Evolutionary conservation across 2,888 invertebrate species (phyloP).

Genomic region (Rosalia funebris): DNA sequence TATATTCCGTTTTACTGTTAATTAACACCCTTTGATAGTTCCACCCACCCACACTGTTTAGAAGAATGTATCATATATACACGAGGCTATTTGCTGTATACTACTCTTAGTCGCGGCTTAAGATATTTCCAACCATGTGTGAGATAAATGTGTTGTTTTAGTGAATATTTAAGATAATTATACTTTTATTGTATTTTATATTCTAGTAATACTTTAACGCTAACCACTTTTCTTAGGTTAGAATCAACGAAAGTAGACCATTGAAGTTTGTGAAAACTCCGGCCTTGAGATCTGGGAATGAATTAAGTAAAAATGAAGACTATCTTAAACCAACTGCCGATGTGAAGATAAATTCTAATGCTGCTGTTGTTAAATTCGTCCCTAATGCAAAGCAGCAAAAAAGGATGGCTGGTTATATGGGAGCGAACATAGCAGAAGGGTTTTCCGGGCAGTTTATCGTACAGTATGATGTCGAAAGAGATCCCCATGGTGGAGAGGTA

Average conservation of each 20-base stretch:
- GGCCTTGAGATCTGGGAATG: slow-evolving; percentile 72
- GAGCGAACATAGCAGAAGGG: slow-evolving; percentile 62
- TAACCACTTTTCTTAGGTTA: slow-evolving; percentile 59
- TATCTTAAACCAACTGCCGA: slow-evolving; percentile 59
- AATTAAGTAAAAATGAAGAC: slow-evolving; percentile 68
- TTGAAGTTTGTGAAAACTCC: slow-evolving; percentile 72
- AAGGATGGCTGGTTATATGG: slow-evolving; percentile 61
- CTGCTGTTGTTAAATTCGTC: slow-evolving; percentile 65
- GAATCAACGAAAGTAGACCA: slow-evolving; percentile 71
- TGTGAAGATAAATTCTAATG: slow-evolving; percentile 50
- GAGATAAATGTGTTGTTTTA: no score
- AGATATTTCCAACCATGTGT: no score
- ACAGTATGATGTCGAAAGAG: slow-evolving; percentile 74
- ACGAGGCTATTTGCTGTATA: no score
- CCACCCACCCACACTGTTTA: no score
- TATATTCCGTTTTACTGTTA: no score
- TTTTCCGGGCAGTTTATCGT: slow-evolving; percentile 74
- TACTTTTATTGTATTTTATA: no score
- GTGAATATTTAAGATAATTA: no score
- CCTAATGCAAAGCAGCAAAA: slow-evolving; percentile 71
- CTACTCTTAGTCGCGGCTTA: no score
- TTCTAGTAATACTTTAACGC: no score
- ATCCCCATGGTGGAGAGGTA: slow-evolving; percentile 58
- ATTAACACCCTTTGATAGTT: no score
- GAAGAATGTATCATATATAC: no score